Base-by-base conservation (phyloP, 2,113 vertebrate genomes). In the Perca schrenkii region DNA sequence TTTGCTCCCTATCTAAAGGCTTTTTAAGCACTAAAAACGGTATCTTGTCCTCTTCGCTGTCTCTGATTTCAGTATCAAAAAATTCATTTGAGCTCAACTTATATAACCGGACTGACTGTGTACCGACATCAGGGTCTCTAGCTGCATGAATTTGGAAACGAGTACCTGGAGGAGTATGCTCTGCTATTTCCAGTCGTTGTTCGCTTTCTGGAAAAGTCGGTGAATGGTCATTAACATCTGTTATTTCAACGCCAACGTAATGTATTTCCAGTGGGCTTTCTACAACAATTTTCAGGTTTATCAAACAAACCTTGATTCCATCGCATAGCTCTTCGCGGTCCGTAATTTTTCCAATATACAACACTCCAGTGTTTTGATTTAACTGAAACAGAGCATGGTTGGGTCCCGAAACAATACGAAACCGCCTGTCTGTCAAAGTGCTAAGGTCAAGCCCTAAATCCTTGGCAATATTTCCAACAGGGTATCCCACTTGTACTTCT, bases 231-330 rank as follows among this genome's bases (percentile, higher is more conserved):
- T 95, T 95, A 17, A 95, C 57, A 53, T 95, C 94, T 1, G 58
- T 77, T 60, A 95, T 89, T 92, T 95, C 94, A 36, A 95, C 86
- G 1, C 47, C 83, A n/a, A 94, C 80, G 25, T 95, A 90, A 83
- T 95, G 94, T 82, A 95, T 92, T 68, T 95, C 95, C 49, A 95
- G 7, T 0, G 95, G 95, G 46, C 75, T 89, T 90, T 96, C 95
- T 43, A 93, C 87, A 3, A 95, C 93, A 10, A 93, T 82, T 91
- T 95, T 95, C 2, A 95, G 72, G 25, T 92, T 92, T 60, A 95
- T 90, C 21, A 90, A n/a, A 58, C 95, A 95, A 15, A 76, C 73
- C 8, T 56, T 72, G 25, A 34, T 87, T 52, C 72, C 83, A 4
- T 88, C 90, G 76, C 95, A 95, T 1, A 95, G 60, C 22, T 87